These are phyloP conservation scores for Harpalus rufipes DNA, from an alignment of 2,888 invertebrate genomes.

Conservation along the genomic window DNA sequence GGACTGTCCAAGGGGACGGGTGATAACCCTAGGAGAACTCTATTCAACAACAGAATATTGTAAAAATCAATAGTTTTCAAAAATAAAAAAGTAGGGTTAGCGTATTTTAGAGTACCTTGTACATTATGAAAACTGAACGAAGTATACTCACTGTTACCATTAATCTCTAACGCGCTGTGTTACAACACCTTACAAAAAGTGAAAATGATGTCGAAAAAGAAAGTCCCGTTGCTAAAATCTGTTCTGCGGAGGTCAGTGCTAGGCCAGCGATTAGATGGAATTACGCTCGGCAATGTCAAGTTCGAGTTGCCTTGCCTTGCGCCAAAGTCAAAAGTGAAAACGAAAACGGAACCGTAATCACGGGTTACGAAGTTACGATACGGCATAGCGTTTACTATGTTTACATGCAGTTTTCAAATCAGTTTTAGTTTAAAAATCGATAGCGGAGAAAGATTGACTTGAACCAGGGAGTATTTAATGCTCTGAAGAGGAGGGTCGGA, in stretches of 20 bases:
- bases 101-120: too few species aligned
- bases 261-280: neutral
- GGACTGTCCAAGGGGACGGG: too few species aligned
- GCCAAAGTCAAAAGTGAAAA: conserved; percentile 38
- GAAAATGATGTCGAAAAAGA: conserved; percentile 46
- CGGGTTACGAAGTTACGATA: conserved; percentile 6
- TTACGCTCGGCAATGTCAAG: conserved; percentile 19
- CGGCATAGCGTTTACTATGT: too few species aligned
- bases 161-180: neutral
- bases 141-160: neutral
- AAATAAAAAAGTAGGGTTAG: too few species aligned
- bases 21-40: too few species aligned
- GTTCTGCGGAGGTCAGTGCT: conserved; percentile 19
- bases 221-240: conserved; percentile 33
- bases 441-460: too few species aligned
- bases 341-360: conserved; percentile 14
- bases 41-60: too few species aligned
- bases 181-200: conserved; percentile 41
- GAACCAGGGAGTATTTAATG: too few species aligned
- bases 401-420: too few species aligned
- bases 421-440: too few species aligned
- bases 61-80: too few species aligned
- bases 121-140: neutral
- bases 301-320: neutral
- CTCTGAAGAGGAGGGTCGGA: too few species aligned